Base-by-base conservation (phyloP, 1,140 invertebrate genomes). In the Archivesica marissinica region DNA sequence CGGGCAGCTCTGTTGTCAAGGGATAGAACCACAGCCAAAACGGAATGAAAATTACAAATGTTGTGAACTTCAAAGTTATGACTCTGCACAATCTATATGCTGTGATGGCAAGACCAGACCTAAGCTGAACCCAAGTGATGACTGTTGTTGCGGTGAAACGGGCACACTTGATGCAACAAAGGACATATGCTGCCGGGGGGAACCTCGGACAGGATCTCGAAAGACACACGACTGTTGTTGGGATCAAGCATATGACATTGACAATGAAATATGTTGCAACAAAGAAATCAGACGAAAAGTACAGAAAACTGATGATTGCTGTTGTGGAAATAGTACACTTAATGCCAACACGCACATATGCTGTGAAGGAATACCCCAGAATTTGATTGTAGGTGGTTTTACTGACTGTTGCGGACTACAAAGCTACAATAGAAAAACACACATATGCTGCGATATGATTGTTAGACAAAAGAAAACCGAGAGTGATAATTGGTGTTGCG, bases 101-200 rank as follows among this genome's bases (percentile, higher is more conserved):
- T 72, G 68, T 72, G 74, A 76, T 76, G 50, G 30, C 20, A 76
- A 54, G 50, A 35, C n/a, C n/a, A 76, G 74, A 50, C 13, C 17
- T 28, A 76, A 76, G 47, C 28, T 9, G 11, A n/a, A 30, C 4
- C 15, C 11, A 30, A n/a, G 4, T 9, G 75, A 77, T 41, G 50
- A 77, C 50, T 25, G 28, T 23, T 77, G 75, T 56, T 77, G 75
- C 25, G 75, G 54, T 35, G 59, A 64, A 33, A 35, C 28, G 39
- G 25, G 25, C 33, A 77, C 50, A 2, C 33, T 77, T 6, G n/a
- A 59, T 11, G 39, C 75, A 17, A 41, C 38, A 7, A 20, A 28
- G 59, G 50, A 77, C 23, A 54, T 77, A 20, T 77, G 75, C 33
- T 77, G 75, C n/a, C 17, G 28, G 13, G 75, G 75, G 6, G 23